phyloP scores from a whole-genome alignment of 1,140 invertebrate species.

The Sarcophaga bullata region DNA sequence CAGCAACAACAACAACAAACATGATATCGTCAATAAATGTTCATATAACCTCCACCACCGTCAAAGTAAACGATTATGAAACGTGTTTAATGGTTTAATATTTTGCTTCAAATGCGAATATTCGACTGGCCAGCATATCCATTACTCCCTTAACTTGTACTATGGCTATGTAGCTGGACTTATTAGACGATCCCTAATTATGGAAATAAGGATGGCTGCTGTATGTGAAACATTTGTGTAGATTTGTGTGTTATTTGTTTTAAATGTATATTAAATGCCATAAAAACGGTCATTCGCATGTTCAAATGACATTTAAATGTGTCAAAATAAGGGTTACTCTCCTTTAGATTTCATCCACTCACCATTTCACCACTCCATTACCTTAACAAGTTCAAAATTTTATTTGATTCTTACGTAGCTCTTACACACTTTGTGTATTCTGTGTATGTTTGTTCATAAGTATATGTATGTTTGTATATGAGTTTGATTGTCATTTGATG shows the following conservation, averaged over 20 bases:
- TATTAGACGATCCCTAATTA: slow-evolving; percentile 9
- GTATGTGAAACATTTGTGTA: not conserved
- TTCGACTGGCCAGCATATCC: too few species aligned
- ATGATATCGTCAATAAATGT: slow-evolving; percentile 13
- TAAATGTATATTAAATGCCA: slow-evolving; percentile 15
- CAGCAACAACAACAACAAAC: not conserved
- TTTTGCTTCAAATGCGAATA: not conserved
- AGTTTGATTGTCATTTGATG: slow-evolving; percentile 19
- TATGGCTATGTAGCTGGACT: not conserved
- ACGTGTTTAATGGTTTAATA: slow-evolving; percentile 37
- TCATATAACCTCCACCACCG: not conserved
- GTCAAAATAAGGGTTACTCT: slow-evolving; percentile 42
- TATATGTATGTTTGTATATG: not conserved
- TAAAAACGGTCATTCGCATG: slow-evolving; percentile 40
- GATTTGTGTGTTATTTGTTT: not conserved
- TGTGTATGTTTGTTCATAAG: not conserved
- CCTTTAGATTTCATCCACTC: slow-evolving; percentile 16
- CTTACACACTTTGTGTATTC: not conserved
- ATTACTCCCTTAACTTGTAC: too few species aligned
- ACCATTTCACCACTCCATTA: slow-evolving; percentile 5
- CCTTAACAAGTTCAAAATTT: slow-evolving; percentile 15
- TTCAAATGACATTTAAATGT: slow-evolving; percentile 41
- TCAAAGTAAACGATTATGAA: slow-evolving; percentile 30
- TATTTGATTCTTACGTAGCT: slow-evolving; percentile 14
- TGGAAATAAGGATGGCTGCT: slow-evolving; percentile 40